Evolutionary conservation across 2,113 vertebrate species (phyloP).

Genomic region (Triplophysa dalaica): DNA sequence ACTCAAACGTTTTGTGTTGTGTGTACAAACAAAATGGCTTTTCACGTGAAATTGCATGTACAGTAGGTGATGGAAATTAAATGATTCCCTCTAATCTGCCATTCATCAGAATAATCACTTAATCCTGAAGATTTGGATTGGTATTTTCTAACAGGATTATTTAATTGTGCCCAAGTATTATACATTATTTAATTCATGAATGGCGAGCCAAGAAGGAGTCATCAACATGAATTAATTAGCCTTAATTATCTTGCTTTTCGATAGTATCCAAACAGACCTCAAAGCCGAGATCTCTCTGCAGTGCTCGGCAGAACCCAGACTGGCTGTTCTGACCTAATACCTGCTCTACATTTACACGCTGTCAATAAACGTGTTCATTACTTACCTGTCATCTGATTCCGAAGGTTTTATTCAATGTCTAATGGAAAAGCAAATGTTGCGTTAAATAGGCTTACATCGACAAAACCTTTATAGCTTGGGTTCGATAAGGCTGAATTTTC

Average conservation of each 20-base stretch:
- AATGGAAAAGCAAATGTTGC: constrained; percentile 35
- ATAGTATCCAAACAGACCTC: constrained; percentile 1
- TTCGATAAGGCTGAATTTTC: constrained; percentile 24
- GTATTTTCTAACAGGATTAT: constrained; percentile 49
- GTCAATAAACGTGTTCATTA: constrained; percentile 2
- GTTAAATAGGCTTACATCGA: constrained; percentile 29
- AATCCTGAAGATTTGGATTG: constrained; percentile 36
- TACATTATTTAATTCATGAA: constrained; percentile 41
- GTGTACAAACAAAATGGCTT: constrained; percentile 13
- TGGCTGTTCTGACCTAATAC: not conserved
- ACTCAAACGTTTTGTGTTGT: not conserved
- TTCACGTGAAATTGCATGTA: constrained; percentile 4
- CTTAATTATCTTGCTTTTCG: constrained; percentile 22
- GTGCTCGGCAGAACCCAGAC: not conserved
- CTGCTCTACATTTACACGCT: not conserved
- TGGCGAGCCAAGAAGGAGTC: constrained; percentile 22
- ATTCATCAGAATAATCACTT: constrained; percentile 45
- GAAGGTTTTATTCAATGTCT: constrained; percentile 1
- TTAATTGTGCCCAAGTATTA: constrained; percentile 40
- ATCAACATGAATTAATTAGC: constrained; percentile 36
- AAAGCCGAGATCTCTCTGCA: not conserved
- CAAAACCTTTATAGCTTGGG: not conserved
- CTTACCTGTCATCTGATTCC: constrained; percentile 21
- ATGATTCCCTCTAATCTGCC: constrained; percentile 34
- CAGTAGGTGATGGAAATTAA: constrained; percentile 25